Evolutionary conservation across 2,888 invertebrate species (phyloP), one percentile per base, ranked within the genome.

Genomic region (Caenorhabditis sp.): DNA sequence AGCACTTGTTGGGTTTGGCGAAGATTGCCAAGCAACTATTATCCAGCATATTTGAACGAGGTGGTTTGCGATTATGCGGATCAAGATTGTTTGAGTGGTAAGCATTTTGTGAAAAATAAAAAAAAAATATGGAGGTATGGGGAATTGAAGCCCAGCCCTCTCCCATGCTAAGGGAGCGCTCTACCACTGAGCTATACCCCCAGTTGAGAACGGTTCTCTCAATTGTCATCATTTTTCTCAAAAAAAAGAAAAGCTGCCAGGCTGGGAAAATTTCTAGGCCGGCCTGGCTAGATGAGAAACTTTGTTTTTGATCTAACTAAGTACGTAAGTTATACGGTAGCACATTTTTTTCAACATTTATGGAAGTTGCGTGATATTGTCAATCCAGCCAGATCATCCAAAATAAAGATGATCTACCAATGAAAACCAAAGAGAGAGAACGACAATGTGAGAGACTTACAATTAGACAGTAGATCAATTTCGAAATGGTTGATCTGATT

Each of bases 151-250:
- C 78, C 78, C 76, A 78, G 79, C 66, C 77, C 71, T 79, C 79
- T 79, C 78, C 73, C 79, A 79, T 80, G 80, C 80, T 79, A 80
- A 80, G 80, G 75, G 80, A 80, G 80, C 80, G 80, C 80, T 80
- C 80, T 80, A 80, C 80, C 80, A 74, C 79, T 79, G 79, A 79
- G 78, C 79, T 79, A 79, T 76, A 78, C 69, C 78, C 79, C 78
- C 78, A 51, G 17, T 3, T 17, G 43, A 10, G 10, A 17, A 6
- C 12, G 3, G 6, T 3, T 55, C 24, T 24, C 26, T 23, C 17
- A 26, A 26, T 24, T 26, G 17, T 26, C 23, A 55, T 55, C 24
- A 23, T 55, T 17, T 23, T 26, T 51, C n/a, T n/a, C n/a, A n/a
- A n/a, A n/a, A n/a, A n/a, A n/a, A n/a, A n/a, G n/a, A n/a, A n/a